Conservation (phyloP, 1,140 invertebrate genomes). For the Pseudachorutes palmiensis region DNA sequence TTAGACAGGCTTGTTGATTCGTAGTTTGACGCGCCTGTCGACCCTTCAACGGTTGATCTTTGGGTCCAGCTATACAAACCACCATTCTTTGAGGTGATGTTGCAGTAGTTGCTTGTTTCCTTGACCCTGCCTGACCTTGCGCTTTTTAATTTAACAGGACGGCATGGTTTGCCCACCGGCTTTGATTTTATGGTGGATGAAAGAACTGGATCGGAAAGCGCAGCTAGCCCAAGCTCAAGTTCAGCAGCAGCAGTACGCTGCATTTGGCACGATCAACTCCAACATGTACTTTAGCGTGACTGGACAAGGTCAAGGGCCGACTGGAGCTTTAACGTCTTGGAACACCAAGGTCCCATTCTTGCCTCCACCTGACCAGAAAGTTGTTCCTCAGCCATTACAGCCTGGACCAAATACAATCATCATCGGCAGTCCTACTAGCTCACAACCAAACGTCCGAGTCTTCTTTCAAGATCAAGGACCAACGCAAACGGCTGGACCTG, state of each 20-base stretch:
- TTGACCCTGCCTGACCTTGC: background rate
- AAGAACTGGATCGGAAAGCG: conserved; percentile 3
- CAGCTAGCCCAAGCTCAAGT: background rate
- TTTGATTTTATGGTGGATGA: conserved; percentile 13
- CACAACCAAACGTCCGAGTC: conserved; percentile 3
- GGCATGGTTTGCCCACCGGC: conserved; percentile 14
- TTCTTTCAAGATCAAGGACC: background rate
- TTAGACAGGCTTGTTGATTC: background rate
- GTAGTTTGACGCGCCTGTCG: background rate
- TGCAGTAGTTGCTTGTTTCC: too few species aligned
- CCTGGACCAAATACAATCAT: background rate
- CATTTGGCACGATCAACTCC: background rate
- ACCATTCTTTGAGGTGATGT: conserved; percentile 15
- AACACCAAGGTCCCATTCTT: background rate
- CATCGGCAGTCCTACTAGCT: background rate
- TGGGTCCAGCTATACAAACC: conserved; percentile 9
- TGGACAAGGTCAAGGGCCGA: too few species aligned
- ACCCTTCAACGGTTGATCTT: background rate
- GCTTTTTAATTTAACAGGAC: background rate
- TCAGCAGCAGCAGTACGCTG: background rate
- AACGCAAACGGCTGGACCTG: background rate
- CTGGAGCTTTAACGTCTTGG: too few species aligned
- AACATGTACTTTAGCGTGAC: background rate
- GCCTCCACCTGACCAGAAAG: background rate
- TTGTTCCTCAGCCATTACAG: background rate